A percentile compares a stretch with the other conserved stretches of the same genome.
Conservation (phyloP, 2,797 vertebrate genomes). For the Pyrocephalus nanus region DNA sequence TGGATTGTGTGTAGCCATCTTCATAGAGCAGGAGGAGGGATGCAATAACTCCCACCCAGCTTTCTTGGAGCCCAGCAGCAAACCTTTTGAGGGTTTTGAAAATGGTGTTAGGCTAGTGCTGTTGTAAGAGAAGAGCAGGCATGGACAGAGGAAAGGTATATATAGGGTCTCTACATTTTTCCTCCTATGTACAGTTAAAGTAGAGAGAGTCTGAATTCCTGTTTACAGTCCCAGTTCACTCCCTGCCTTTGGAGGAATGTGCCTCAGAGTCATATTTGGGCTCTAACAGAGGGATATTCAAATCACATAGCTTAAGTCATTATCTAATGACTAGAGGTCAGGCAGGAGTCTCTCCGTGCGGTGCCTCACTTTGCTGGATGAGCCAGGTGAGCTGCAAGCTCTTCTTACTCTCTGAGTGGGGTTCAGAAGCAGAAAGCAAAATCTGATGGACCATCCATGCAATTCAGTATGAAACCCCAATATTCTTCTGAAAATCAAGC, state of each 20-base stretch:
- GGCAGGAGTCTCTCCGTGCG: not conserved
- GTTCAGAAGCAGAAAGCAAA: not conserved
- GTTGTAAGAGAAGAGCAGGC: not conserved
- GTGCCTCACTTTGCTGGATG: not conserved
- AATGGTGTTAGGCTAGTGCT: not conserved
- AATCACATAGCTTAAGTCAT: not conserved
- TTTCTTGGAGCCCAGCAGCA: not conserved
- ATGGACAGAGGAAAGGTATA: not conserved
- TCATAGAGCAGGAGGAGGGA: not conserved
- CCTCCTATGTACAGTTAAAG: not conserved
- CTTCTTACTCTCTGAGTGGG: not conserved
- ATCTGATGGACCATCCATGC: not conserved
- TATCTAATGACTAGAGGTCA: slow-evolving; percentile 1
- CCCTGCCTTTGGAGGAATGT: not conserved
- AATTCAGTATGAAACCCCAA: not conserved
- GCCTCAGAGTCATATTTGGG: not conserved
- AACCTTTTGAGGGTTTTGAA: not conserved
- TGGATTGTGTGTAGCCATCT: not conserved
- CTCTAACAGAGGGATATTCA: not conserved
- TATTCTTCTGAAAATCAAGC: not conserved
- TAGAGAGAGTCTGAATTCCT: not conserved
- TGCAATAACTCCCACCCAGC: not conserved
- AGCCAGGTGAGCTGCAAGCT: not conserved
- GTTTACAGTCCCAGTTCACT: not conserved
- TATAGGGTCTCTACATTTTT: not conserved